phyloP scores from a whole-genome alignment of 1,140 invertebrate genomes.

The Listronotus oregonensis region DNA sequence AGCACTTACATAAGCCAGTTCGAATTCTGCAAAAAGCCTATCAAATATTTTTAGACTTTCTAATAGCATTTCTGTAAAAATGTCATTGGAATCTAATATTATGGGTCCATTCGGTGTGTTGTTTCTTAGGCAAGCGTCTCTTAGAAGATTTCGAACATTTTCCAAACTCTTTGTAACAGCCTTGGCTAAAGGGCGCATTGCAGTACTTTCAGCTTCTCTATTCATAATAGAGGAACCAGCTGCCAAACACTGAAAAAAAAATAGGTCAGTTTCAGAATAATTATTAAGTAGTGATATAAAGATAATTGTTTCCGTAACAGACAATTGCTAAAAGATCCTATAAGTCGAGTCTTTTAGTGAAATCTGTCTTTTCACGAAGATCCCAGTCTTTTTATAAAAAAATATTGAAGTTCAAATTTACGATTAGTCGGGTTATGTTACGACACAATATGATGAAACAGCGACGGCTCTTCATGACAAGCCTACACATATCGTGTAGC shows the following conservation, averaged over 20 bases:
- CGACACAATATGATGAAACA: too few species aligned
- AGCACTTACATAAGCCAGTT: constrained; percentile 95
- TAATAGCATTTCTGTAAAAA: constrained; percentile 76
- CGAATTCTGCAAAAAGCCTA: constrained; percentile 94
- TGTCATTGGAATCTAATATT: constrained; percentile 60
- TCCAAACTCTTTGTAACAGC: constrained; percentile 94
- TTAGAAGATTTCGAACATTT: constrained; percentile 84
- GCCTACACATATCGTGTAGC: too few species aligned
- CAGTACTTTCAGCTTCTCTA: constrained; percentile 89
- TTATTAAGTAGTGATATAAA: too few species aligned
- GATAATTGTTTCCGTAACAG: too few species aligned
- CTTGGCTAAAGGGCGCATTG: constrained; percentile 95
- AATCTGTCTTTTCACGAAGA: too few species aligned
- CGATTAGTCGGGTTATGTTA: too few species aligned
- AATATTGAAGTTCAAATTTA: too few species aligned
- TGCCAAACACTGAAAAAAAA: constrained; percentile 73
- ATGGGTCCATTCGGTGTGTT: constrained; percentile 63
- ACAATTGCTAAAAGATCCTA: too few species aligned
- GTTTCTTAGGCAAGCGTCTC: constrained; percentile 78
- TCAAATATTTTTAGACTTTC: constrained; percentile 94
- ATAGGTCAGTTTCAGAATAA: too few species aligned
- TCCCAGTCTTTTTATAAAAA: too few species aligned
- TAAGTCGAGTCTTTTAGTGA: too few species aligned
- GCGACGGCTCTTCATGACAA: too few species aligned
- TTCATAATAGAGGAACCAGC: constrained; percentile 97